Evolutionary conservation across 2,113 vertebrate genomes (phyloP), one percentile per base, ranked within the genome.

Genomic region (Acanthochromis polyacanthus): DNA sequence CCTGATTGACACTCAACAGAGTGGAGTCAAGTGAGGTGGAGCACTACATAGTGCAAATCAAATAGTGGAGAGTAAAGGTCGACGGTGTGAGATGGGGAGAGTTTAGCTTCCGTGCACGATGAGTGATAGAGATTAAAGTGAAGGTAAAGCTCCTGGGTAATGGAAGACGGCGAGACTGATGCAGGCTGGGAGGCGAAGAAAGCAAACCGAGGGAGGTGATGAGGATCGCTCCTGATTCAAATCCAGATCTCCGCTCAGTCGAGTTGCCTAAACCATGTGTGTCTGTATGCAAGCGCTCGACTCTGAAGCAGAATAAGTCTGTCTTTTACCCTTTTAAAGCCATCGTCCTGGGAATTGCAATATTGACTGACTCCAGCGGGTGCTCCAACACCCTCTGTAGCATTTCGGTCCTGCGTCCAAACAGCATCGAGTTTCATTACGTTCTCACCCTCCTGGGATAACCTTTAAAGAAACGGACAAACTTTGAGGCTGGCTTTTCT

Each of bases 61-160:
- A 91, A 90, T 30, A 81, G 74, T n/a, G 45, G 81, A 45, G 81
- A 78, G 82, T 75, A 87, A 86, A 91, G 85, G 90, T 86, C 68
- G 75, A 65, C 78, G 32, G 71, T 40, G 67, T 52, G 78, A 81
- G 78, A 86, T 53, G 71, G 56, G 45, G 71, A 80, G 86, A 77
- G 85, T 89, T 87, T 82, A 80, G 86, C 74, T 46, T 56, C 59
- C 4, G 16, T 72, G 73, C 72, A 68, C 66, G 78, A 81, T 83
- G 74, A 91, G 78, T 77, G 90, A 85, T 52, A 51, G 73, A 82
- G 84, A 89, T 89, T 83, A 85, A 81, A 81, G 78, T 25, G 76
- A 77, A 75, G 55, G 52, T 53, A 78, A 53, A 25, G 51, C 86
- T 67, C 75, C 36, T 2, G 50, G 58, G 70, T 40, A 25, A 36